A percentile compares a stretch with the other conserved stretches of the same genome.
These are phyloP conservation scores for Drosophila ochracea DNA, from an alignment of 2,888 invertebrate genomes.

Conservation along the genomic window DNA sequence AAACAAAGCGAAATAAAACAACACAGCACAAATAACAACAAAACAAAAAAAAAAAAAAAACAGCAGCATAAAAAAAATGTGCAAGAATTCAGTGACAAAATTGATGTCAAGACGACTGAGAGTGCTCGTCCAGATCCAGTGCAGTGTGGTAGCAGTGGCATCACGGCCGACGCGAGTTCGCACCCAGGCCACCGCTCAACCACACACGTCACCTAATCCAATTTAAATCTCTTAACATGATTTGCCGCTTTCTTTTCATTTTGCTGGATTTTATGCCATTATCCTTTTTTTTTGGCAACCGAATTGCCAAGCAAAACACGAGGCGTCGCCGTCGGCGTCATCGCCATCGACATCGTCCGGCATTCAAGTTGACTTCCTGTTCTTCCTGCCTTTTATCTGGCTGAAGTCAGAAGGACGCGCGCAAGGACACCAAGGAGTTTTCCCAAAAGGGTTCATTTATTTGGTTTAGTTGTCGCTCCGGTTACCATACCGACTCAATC, in stretches of 20 bases:
- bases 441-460: conserved; percentile 79
- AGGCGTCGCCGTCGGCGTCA: conserved; percentile 29
- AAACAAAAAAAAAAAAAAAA: conserved; percentile 22
- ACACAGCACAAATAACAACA: conserved; percentile 24
- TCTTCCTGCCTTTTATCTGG: conserved; percentile 69
- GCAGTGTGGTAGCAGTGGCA: conserved; percentile 11
- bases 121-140: conserved; percentile 29
- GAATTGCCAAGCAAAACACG: conserved; percentile 60
- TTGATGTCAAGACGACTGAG: conserved; percentile 74
- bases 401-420: conserved; percentile 51
- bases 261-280: conserved; percentile 79
- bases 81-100: conserved; percentile 68
- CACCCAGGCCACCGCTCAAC: conserved; percentile 30
- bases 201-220: conserved; percentile 76
- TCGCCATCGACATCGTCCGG: conserved; percentile 30
- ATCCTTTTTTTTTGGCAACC: conserved; percentile 70
- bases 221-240: conserved; percentile 83
- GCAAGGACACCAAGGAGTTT: conserved; percentile 66
- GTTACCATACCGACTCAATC: conserved; percentile 64
- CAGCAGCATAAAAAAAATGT: conserved; percentile 39
- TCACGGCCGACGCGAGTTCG: conserved; percentile 60
- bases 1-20: conserved; percentile 48
- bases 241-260: conserved; percentile 82
- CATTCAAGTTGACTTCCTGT: conserved; percentile 76
- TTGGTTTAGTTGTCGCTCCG: conserved; percentile 66